A percentile compares a stretch with the other conserved stretches of the same genome.
Conservation (phyloP, 2,113 vertebrate species). For the Vidua macroura region DNA sequence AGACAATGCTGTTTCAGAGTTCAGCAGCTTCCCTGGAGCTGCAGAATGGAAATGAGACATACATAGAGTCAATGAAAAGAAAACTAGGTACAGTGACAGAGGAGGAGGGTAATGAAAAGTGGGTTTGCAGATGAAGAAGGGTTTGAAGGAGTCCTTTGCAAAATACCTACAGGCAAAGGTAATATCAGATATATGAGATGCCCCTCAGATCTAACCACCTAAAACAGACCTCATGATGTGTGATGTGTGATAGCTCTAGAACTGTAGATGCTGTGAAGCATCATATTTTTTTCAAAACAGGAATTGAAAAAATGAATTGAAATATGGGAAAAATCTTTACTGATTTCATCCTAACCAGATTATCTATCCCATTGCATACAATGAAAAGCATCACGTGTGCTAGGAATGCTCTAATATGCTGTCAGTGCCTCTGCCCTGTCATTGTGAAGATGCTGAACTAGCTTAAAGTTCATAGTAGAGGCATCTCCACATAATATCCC, state of each 20-base stretch:
- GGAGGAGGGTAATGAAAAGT: not conserved
- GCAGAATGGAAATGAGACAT: not conserved
- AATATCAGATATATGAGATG: not conserved
- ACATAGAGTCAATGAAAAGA: not conserved
- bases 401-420: not conserved
- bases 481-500: not conserved
- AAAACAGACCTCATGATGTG: not conserved
- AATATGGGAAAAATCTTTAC: not conserved
- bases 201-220: not conserved
- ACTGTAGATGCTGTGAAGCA: not conserved
- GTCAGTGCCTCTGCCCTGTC: not conserved
- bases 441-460: not conserved
- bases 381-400: not conserved
- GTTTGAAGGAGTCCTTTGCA: not conserved
- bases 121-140: not conserved
- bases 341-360: not conserved
- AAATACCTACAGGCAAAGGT: not conserved
- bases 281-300: not conserved
- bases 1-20: not conserved
- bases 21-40: not conserved
- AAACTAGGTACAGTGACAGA: not conserved
- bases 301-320: not conserved
- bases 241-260: not conserved
- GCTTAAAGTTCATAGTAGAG: not conserved
- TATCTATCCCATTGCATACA: not conserved